Base-by-base conservation (phyloP, 2,888 invertebrate genomes). In the Patella depressa region DNA sequence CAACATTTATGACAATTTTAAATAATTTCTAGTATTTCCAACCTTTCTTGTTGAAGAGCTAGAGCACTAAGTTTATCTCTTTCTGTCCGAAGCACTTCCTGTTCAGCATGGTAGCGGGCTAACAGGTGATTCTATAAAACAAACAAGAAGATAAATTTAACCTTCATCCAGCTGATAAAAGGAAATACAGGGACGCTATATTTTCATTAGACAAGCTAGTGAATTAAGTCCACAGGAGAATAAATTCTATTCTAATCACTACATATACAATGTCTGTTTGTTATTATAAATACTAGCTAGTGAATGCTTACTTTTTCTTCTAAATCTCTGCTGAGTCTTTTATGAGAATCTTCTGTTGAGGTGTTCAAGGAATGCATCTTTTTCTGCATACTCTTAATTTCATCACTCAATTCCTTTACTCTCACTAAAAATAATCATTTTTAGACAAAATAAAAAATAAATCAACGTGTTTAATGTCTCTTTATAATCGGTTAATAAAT, bases 1-100 rank as follows among this genome's bases (percentile, higher is more conserved):
- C 34, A 29, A 7, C 34, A 34, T 34, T 34, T 34, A 34, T 5
- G 34, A 45, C 45, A 45, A 45, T 9, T 45, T 9, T 7, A 45
- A 45, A 45, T 45, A 7, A 45, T 9, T 45, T 45, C 45, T 45
- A 45, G 7, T 45, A 78, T 72, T 75, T 81, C 81, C 55, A 78
- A 83, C 88, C 85, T 83, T 78, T 87, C 83, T 70, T 83, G 83
- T 72, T 87, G 83, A 45, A 83, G 79, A 12, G 87, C 76, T 17
- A 83, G 78, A 11, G 78, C 77, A 29, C 84, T 83, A 15, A 85
- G 76, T 74, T 85, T 87, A 19, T 86, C 85, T 73, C 84, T 84
- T 57, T 88, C 89, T 34, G 83, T 79, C 57, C 82, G 79, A 69
- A 87, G 74, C 17, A 84, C 78, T 9, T 88, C 87, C 71, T 81